Evolutionary conservation across 2,113 vertebrate species (phyloP), one percentile per base, ranked within the genome.

Genomic region (Crotalus helleri): DNA sequence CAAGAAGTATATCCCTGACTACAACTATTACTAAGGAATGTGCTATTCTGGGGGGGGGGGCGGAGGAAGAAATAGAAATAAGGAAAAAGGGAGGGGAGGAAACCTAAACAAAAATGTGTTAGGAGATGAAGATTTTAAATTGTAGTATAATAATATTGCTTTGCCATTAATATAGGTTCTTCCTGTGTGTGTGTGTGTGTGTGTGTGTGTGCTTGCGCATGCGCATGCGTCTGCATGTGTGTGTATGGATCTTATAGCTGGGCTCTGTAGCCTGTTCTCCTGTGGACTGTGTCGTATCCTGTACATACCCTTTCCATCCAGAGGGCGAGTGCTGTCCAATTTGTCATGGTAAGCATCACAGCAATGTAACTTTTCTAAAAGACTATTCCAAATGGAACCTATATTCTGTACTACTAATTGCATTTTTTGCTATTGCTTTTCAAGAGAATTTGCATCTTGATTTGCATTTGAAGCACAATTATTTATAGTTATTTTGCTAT

Each of bases 181-280:
- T 21, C 85, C 5, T 10, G 24, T 46, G 1, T 90, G 44, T 24
- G 0, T 88, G 19, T 88, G 8, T 39, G 39, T 39, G 39, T 57
- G 8, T 88, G 26, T 19, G 4, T 94, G 44, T 97, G 92, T 96
- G 19, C 21, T 8, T 69, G 64, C 13, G 1, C 64, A 6, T 11
- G 64, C 13, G 0, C 64, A 6, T 11, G 15, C 4, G 1, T 53
- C 13, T 51, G 9, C 49, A 46, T 53, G 6, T 81, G 8, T 81
- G 10, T 90, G 49, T 26, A 17, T 94, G 46, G 97, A 92, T 95
- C 93, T 93, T 91, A 23, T 95, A 98, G 98, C 93, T 98, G 95
- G 98, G 98, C 61, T 98, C 98, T 0, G 98, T 98, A 90, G 98
- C 98, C 93, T 98, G 98, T 58, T 98, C 98, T 0, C 98, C 98